A percentile compares a stretch with the other conserved stretches of the same genome.
These are phyloP conservation scores for Rhyacophila brunnea DNA, from an alignment of 1,140 invertebrate genomes.

Conservation along the genomic window DNA sequence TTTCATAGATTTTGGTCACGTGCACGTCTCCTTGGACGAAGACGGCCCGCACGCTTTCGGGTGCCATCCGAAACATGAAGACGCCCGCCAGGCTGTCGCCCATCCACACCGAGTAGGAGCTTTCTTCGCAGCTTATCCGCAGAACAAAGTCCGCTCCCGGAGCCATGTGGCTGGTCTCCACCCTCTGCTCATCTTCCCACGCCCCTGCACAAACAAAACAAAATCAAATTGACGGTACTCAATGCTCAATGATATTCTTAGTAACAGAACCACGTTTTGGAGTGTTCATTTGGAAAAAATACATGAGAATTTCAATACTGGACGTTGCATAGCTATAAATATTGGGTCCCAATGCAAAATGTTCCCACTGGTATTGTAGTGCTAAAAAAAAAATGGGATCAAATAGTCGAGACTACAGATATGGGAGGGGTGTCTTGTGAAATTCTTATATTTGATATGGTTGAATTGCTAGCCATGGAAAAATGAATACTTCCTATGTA, in stretches of 20 bases:
- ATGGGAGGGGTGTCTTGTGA: too few relatives aligned
- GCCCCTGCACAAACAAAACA: constrained; percentile 19
- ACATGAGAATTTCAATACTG: too few relatives aligned
- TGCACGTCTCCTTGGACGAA: constrained; percentile 43
- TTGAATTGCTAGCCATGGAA: too few relatives aligned
- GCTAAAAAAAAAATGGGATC: too few relatives aligned
- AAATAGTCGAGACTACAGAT: too few relatives aligned
- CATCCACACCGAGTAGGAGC: constrained; percentile 42
- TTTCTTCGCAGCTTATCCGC: constrained; percentile 37
- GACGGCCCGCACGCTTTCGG: constrained; percentile 39
- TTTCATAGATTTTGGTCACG: constrained; percentile 30
- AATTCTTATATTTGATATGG: too few relatives aligned
- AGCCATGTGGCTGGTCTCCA: constrained; percentile 40
- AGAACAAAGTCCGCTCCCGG: constrained; percentile 41
- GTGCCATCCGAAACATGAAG: constrained; percentile 36
- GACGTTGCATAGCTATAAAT: too few relatives aligned
- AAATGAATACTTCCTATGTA: too few relatives aligned
- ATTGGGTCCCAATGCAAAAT: too few relatives aligned
- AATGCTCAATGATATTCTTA: neutral
- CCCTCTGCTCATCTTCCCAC: constrained; percentile 45
- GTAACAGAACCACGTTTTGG: too few relatives aligned
- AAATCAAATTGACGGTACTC: neutral
- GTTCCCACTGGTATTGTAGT: too few relatives aligned
- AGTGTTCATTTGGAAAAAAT: too few relatives aligned
- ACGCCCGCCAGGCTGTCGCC: constrained; percentile 40